Evolutionary conservation across 2,888 invertebrate species (phyloP).

Genomic region (Drosophila acutilabella): DNA sequence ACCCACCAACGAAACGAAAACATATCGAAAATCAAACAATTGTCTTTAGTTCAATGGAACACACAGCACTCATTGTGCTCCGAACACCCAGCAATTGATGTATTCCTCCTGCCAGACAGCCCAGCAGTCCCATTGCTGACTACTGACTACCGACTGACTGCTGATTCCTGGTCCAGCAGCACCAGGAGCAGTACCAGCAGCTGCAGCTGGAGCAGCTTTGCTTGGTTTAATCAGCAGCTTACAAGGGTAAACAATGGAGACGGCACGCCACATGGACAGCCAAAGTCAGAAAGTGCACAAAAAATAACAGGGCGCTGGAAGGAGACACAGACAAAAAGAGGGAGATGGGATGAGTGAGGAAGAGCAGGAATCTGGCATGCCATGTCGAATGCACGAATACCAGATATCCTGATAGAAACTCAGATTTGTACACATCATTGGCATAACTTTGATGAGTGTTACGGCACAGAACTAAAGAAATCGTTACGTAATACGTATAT

Average conservation of each 20-base stretch:
- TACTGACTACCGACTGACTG: not conserved
- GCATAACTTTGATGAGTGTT: no score
- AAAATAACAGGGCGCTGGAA: not conserved
- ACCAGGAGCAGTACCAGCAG: conserved; percentile 8
- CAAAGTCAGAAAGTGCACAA: conserved; percentile 61
- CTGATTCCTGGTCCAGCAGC: conserved; percentile 1
- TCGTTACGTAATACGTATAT: no score
- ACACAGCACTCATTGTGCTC: conserved; percentile 60
- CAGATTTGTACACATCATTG: not conserved
- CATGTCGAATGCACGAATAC: conserved; percentile 37
- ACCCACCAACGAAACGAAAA: conserved; percentile 53
- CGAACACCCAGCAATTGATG: conserved; percentile 64
- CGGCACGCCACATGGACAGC: conserved; percentile 11
- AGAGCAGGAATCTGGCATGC: not conserved
- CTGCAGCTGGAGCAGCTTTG: conserved; percentile 39
- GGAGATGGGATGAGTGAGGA: not conserved
- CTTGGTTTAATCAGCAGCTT: conserved; percentile 79
- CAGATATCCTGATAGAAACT: conserved; percentile 36
- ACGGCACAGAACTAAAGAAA: no score
- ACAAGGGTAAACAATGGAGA: conserved; percentile 73
- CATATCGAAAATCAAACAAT: conserved; percentile 80
- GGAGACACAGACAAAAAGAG: not conserved
- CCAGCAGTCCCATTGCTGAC: not conserved
- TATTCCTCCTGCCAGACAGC: conserved; percentile 36
- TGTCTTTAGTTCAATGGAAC: conserved; percentile 72